Evolutionary conservation across 2,113 vertebrate species (phyloP).

Genomic region (Corythornis vintsioides): DNA sequence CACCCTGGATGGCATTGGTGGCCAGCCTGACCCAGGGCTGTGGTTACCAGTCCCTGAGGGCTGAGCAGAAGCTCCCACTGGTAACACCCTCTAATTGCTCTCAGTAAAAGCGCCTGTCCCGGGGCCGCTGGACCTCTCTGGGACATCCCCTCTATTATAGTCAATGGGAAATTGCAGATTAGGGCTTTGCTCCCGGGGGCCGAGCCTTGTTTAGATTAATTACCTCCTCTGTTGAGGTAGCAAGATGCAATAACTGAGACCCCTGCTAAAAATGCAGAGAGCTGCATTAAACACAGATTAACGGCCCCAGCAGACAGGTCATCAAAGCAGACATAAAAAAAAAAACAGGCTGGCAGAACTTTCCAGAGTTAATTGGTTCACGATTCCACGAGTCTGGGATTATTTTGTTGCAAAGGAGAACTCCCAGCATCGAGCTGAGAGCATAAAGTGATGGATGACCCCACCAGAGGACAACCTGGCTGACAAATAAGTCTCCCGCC

Average conservation of each 20-base stretch:
- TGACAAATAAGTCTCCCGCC: neutral
- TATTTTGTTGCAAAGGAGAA: neutral
- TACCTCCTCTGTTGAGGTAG: neutral
- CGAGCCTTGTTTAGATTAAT: neutral
- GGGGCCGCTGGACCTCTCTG: neutral
- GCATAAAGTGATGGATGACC: neutral
- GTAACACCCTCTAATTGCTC: neutral
- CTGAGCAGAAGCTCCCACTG: neutral
- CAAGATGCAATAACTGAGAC: neutral
- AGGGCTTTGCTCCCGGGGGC: neutral
- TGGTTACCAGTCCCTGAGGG: neutral
- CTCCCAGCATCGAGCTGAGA: neutral
- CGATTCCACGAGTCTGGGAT: neutral
- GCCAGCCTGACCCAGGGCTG: neutral
- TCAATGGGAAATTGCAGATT: neutral
- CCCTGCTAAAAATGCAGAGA: neutral
- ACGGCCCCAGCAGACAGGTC: neutral
- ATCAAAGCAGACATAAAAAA: constrained; percentile 20
- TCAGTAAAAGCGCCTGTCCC: neutral
- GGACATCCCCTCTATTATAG: neutral
- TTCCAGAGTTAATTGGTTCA: neutral
- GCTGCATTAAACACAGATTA: constrained; percentile 10
- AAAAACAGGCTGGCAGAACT: neutral
- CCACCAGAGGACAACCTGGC: neutral
- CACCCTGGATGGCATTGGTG: no score